phyloP scores from a whole-genome alignment of 2,888 invertebrate species.

The Megalurothrips usitatus region DNA sequence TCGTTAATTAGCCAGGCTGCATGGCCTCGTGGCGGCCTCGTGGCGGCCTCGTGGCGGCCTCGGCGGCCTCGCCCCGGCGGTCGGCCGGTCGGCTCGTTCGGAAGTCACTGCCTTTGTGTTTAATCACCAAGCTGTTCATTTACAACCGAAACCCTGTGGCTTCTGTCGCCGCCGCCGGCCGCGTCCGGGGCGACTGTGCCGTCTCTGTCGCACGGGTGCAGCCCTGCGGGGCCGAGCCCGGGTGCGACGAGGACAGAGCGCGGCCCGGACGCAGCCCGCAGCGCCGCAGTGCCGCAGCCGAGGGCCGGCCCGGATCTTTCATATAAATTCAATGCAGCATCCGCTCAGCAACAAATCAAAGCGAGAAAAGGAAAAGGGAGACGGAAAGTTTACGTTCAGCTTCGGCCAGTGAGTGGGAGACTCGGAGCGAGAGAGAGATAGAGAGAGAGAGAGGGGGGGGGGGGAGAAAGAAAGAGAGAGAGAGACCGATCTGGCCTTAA shows the following conservation, averaged over 20 bases:
- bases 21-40: too few relatives aligned
- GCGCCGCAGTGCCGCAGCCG: too few relatives aligned
- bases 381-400: slow-evolving; percentile 1
- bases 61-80: too few relatives aligned
- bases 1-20: too few relatives aligned
- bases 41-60: too few relatives aligned
- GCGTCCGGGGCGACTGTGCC: too few relatives aligned
- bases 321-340: slow-evolving; percentile 21
- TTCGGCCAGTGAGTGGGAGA: neutral
- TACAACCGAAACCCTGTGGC: slow-evolving; percentile 10
- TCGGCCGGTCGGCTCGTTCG: too few relatives aligned
- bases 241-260: too few relatives aligned
- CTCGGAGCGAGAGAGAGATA: neutral
- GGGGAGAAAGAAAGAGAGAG: neutral
- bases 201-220: too few relatives aligned
- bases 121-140: neutral
- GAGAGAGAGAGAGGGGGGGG: neutral
- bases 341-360: slow-evolving; percentile 16
- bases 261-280: too few relatives aligned
- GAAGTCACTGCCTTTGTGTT: neutral
- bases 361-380: neutral
- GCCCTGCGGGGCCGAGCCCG: too few relatives aligned
- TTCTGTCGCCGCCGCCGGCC: neutral
- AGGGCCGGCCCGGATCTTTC: neutral
- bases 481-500: neutral